Percentiles rank a stretch among this genome's conserved stretches.
These are phyloP conservation scores for Crotalus viridis DNA, from an alignment of 2,113 vertebrate species.

Conservation along the genomic window DNA sequence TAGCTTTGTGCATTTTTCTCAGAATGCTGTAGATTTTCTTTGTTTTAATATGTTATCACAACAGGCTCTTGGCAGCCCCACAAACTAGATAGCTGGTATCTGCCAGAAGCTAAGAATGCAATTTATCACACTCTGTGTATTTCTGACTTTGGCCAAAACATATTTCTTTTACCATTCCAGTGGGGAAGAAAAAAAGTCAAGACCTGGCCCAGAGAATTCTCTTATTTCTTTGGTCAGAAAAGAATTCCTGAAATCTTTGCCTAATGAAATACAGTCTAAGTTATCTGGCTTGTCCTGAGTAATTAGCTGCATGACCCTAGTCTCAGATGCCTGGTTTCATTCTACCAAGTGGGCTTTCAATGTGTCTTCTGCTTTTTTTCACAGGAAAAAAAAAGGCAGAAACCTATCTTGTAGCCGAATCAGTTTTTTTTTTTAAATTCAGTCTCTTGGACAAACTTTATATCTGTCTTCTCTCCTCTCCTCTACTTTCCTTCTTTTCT, in stretches of 20 bases:
- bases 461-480: conserved; percentile 10
- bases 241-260: conserved; percentile 46
- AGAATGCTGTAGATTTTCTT: conserved; percentile 25
- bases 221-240: conserved; percentile 55
- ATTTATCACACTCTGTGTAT: not conserved
- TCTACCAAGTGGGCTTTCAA: conserved; percentile 58
- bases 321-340: conserved; percentile 43
- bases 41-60: not conserved
- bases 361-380: not conserved
- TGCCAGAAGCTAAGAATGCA: conserved; percentile 7
- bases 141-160: conserved; percentile 23
- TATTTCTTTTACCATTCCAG: conserved; percentile 36
- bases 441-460: not conserved
- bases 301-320: conserved; percentile 57
- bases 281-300: conserved; percentile 49
- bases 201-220: conserved; percentile 50
- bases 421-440: not conserved
- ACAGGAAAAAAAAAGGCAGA: not conserved
- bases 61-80: not conserved
- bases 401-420: not conserved
- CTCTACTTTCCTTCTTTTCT: not conserved
- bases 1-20: conserved; percentile 3
- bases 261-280: conserved; percentile 55
- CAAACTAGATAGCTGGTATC: not conserved
- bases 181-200: conserved; percentile 34